phyloP scores from a whole-genome alignment of 2,888 invertebrate genomes.

The Drosophila pegasa region DNA sequence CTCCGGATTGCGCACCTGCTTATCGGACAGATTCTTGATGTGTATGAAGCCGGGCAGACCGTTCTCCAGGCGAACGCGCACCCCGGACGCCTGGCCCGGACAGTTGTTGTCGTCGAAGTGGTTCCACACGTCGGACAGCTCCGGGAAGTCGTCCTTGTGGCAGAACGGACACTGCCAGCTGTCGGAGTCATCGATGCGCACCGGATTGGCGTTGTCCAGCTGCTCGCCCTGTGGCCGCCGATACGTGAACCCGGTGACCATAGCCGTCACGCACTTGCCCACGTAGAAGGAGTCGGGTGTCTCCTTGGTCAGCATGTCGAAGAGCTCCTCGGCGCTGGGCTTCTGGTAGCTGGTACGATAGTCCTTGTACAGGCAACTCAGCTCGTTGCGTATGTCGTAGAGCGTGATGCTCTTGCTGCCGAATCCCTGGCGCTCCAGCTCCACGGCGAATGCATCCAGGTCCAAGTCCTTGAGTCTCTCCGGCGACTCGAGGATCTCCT shows the following conservation, averaged over 20 bases:
- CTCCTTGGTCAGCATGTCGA: conserved; percentile 98
- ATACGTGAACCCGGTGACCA: conserved; percentile 92
- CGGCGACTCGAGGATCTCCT: conserved; percentile 98
- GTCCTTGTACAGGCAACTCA: conserved; percentile 97
- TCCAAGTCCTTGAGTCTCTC: conserved; percentile 97
- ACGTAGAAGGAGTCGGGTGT: conserved; percentile 97
- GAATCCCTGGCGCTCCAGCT: conserved; percentile 95
- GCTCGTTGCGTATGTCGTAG: conserved; percentile 98
- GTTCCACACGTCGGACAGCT: conserved; percentile 98
- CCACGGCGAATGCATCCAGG: conserved; percentile 99
- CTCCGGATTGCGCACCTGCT: conserved; percentile 96
- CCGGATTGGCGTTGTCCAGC: conserved; percentile 97
- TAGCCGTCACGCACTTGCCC: conserved; percentile 93
- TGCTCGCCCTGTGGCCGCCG: conserved; percentile 96
- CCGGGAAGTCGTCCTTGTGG: conserved; percentile 97
- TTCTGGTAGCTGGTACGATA: conserved; percentile 91
- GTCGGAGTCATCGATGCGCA: conserved; percentile 96
- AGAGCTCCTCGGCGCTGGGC: conserved; percentile 94
- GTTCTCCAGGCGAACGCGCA: conserved; percentile 95
- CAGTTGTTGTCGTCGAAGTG: conserved; percentile 98
- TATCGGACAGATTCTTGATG: conserved; percentile 96
- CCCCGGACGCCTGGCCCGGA: conserved; percentile 97
- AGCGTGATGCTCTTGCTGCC: conserved; percentile 96
- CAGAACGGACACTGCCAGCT: conserved; percentile 99
- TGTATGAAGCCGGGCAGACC: conserved; percentile 96